Percentiles rank a stretch among this genome's conserved stretches.
These are phyloP conservation scores for Lithophane ornitopus DNA, from an alignment of 2,888 invertebrate species.

Conservation along the genomic window DNA sequence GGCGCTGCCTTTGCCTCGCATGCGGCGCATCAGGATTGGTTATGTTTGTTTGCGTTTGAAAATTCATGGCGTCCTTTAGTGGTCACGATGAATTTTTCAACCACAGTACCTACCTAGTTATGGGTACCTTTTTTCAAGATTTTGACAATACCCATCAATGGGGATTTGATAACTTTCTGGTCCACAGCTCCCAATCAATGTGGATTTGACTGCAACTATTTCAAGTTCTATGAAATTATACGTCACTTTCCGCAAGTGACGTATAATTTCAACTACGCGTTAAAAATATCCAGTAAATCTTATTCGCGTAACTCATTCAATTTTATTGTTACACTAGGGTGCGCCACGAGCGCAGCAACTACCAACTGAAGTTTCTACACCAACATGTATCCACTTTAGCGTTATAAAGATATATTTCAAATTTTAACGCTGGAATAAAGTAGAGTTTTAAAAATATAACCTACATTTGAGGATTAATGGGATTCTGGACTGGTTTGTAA, in stretches of 20 bases:
- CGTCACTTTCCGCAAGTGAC: no score
- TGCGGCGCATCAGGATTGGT: not conserved
- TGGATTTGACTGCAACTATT: not conserved
- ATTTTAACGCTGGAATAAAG: conserved; percentile 1
- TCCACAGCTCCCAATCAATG: no score
- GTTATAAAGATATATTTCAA: conserved; percentile 31
- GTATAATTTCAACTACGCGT: not conserved
- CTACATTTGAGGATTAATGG: not conserved
- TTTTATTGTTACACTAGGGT: conserved; percentile 55
- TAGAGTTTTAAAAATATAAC: not conserved
- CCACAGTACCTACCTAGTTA: not conserved
- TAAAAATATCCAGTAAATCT: conserved; percentile 23
- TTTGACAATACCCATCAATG: no score
- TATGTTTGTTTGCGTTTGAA: not conserved
- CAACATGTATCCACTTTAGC: conserved; percentile 43
- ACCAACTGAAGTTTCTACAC: conserved; percentile 1
- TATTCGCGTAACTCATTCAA: conserved; percentile 9
- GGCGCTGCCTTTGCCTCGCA: no score
- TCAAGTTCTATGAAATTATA: not conserved
- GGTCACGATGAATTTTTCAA: not conserved
- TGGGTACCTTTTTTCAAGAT: no score
- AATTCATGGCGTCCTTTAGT: not conserved
- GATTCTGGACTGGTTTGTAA: not conserved
- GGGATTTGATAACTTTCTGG: no score
- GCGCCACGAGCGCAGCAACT: conserved; percentile 33